Percentiles rank a stretch among this genome's conserved stretches.
Evolutionary conservation across 2,113 vertebrate genomes (phyloP).

Genomic region (Antigone vipio): DNA sequence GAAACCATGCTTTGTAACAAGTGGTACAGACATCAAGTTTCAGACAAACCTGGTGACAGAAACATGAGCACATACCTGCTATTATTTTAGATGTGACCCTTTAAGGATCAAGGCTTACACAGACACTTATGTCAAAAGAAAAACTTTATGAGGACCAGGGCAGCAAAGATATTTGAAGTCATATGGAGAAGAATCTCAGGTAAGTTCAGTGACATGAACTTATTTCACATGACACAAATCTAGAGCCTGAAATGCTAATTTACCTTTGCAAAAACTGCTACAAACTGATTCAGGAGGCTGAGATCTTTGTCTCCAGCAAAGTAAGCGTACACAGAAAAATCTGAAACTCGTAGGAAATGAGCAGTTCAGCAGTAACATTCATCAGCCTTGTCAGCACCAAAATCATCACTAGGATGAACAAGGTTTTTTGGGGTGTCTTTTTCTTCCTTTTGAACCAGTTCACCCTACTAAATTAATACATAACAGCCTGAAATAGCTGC

Average conservation of each 20-base stretch:
- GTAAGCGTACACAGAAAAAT: background rate
- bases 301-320: background rate
- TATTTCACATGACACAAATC: background rate
- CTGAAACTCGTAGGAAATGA: background rate
- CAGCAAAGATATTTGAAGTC: background rate
- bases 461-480: background rate
- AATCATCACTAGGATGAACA: background rate
- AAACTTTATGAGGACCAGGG: background rate
- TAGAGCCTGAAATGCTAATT: background rate
- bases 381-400: background rate
- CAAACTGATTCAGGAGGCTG: background rate
- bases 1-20: background rate
- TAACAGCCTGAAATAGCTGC: background rate
- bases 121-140: background rate
- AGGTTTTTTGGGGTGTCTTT: background rate
- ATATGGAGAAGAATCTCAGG: background rate
- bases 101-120: background rate
- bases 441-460: background rate
- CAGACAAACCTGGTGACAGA: background rate
- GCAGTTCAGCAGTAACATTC: background rate
- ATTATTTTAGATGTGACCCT: background rate
- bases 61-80: rapidly evolving
- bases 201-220: background rate
- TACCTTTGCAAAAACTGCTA: background rate
- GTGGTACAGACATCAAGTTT: background rate